Evolutionary conservation across 2,888 invertebrate species (phyloP).

Genomic region (Aphrophora alni): DNA sequence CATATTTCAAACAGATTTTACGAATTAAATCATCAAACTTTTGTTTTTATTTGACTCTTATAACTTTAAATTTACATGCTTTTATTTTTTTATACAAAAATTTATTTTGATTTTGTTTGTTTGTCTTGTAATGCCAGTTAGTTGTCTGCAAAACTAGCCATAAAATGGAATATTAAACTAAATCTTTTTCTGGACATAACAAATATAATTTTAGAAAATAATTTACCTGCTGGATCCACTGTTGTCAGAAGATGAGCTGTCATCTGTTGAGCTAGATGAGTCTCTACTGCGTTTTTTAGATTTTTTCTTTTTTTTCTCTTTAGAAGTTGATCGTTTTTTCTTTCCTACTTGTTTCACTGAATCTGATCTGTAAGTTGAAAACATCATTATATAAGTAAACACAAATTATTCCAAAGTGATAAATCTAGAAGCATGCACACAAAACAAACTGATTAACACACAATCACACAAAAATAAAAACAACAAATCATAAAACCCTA

Average conservation of each 20-base stretch:
- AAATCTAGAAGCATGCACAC: background rate
- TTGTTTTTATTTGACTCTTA: no score
- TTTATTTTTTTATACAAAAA: no score
- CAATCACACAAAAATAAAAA: slow-evolving; percentile 16
- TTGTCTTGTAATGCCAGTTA: no score
- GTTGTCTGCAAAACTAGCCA: no score
- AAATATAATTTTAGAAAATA: background rate
- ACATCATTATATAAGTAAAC: background rate
- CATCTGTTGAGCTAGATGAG: slow-evolving; percentile 26
- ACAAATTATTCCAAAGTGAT: background rate
- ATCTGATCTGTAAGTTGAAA: slow-evolving; percentile 38
- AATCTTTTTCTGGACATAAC: no score
- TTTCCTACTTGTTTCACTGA: slow-evolving; percentile 40
- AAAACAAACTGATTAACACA: background rate
- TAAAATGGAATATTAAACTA: no score
- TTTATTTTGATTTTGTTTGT: no score
- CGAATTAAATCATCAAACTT: no score
- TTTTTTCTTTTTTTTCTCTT: slow-evolving; percentile 48
- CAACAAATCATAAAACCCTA: no score
- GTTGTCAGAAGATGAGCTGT: slow-evolving; percentile 28
- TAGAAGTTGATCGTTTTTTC: slow-evolving; percentile 45
- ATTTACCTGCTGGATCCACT: slow-evolving; percentile 38
- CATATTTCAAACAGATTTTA: no score
- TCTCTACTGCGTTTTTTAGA: slow-evolving; percentile 42
- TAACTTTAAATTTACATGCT: no score